These are phyloP conservation scores for Liopterus haemorrhoidalis DNA, from an alignment of 2,888 invertebrate genomes.

Conservation along the genomic window DNA sequence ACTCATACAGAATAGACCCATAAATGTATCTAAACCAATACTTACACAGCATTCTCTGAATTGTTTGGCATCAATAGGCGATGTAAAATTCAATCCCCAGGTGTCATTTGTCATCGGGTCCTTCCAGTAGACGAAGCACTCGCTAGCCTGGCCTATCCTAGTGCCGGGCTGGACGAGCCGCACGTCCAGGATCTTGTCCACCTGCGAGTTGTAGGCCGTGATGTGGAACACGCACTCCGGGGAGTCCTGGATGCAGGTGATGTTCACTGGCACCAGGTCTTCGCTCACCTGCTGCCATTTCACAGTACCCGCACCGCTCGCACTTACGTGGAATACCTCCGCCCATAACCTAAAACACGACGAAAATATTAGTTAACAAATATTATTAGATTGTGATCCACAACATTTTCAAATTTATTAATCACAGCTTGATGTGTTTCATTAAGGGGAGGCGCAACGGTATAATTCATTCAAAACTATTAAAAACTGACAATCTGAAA, in stretches of 20 bases:
- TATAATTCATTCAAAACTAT: too few relatives aligned
- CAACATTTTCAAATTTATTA: not conserved
- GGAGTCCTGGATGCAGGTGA: conserved; percentile 94
- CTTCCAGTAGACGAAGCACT: conserved; percentile 99
- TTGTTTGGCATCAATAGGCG: conserved; percentile 94
- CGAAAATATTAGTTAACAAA: not conserved
- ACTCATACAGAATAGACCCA: too few relatives aligned
- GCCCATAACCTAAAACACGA: conserved; percentile 81
- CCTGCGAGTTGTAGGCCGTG: conserved; percentile 97
- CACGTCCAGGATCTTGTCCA: conserved; percentile 96
- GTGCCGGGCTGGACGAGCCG: conserved; percentile 98
- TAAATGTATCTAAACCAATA: too few relatives aligned
- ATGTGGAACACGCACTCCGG: conserved; percentile 97
- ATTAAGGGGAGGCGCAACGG: too few relatives aligned
- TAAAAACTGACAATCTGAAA: too few relatives aligned
- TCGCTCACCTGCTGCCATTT: conserved; percentile 98
- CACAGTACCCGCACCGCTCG: conserved; percentile 84
- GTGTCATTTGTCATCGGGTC: conserved; percentile 95
- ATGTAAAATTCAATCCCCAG: conserved; percentile 97
- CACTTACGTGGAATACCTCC: conserved; percentile 96
- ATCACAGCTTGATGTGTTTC: not conserved
- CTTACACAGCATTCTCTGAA: conserved; percentile 96
- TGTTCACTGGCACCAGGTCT: conserved; percentile 96
- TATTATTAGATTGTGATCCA: not conserved
- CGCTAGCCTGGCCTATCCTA: conserved; percentile 93